Percentiles rank a stretch among this genome's conserved stretches.
Evolutionary conservation across 1,140 invertebrate genomes (phyloP).

Genomic region (Homarus americanus): DNA sequence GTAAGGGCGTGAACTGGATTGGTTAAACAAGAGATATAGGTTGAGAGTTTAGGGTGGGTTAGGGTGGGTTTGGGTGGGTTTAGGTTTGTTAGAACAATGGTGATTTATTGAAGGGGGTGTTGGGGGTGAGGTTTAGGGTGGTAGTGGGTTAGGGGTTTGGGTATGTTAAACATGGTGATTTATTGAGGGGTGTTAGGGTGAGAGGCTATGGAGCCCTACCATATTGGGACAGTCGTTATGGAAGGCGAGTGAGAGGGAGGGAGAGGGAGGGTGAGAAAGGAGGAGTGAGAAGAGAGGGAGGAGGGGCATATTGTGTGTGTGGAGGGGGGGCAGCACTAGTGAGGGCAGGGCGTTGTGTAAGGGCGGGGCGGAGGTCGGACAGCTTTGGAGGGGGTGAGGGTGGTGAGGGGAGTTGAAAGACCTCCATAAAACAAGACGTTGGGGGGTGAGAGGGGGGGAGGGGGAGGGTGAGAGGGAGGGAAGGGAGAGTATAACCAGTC

Average conservation of each 20-base stretch:
- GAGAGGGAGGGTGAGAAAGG: neutral
- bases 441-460: neutral
- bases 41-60: too few relatives aligned
- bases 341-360: neutral
- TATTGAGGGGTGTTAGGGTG: neutral
- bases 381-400: too few relatives aligned
- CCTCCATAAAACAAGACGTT: neutral
- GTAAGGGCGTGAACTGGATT: too few relatives aligned
- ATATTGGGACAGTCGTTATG: too few relatives aligned
- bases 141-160: neutral
- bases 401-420: neutral
- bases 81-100: neutral
- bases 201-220: too few relatives aligned
- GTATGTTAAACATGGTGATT: neutral
- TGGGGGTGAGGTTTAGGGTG: conserved; percentile 4
- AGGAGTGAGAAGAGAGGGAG: neutral
- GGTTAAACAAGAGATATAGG: too few relatives aligned
- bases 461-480: neutral
- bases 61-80: too few relatives aligned
- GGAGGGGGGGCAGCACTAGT: neutral
- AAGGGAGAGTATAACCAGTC: too few relatives aligned
- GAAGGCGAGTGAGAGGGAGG: neutral
- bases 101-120: neutral
- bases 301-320: neutral
- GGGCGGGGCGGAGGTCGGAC: neutral